phyloP scores from a whole-genome alignment of 2,113 vertebrate genomes.

The Boulengeromyrus knoepffleri region DNA sequence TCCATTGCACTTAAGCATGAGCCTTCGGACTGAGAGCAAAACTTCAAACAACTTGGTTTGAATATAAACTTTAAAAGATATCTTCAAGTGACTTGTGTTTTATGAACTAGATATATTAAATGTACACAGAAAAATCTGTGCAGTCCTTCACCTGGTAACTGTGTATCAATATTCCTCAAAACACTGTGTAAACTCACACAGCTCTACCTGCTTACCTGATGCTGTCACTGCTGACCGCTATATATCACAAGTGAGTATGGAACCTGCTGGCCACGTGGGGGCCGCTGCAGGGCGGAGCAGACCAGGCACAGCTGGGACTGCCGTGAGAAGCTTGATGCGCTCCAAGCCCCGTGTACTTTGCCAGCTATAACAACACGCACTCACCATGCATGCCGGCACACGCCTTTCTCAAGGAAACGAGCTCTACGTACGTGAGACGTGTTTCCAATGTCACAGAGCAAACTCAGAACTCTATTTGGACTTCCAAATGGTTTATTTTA shows the following conservation, averaged over 20 bases:
- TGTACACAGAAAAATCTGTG: not conserved
- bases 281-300: not conserved
- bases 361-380: not conserved
- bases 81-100: not conserved
- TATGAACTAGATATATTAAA: not conserved
- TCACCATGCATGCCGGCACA: not conserved
- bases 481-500: constrained; percentile 3
- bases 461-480: not conserved
- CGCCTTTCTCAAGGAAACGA: not conserved
- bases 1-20: not conserved
- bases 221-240: too few relatives aligned
- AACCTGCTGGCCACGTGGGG: not conserved
- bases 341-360: not conserved
- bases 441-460: not conserved
- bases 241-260: not conserved
- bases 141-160: not conserved
- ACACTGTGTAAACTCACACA: not conserved
- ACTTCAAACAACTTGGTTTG: not conserved
- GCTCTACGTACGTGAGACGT: not conserved
- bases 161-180: not conserved
- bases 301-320: not conserved
- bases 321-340: not conserved
- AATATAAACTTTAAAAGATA: not conserved
- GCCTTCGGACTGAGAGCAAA: not conserved
- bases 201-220: not conserved